Evolutionary conservation across 2,797 vertebrate genomes (phyloP).

Genomic region (Pogonophryne albipinna): DNA sequence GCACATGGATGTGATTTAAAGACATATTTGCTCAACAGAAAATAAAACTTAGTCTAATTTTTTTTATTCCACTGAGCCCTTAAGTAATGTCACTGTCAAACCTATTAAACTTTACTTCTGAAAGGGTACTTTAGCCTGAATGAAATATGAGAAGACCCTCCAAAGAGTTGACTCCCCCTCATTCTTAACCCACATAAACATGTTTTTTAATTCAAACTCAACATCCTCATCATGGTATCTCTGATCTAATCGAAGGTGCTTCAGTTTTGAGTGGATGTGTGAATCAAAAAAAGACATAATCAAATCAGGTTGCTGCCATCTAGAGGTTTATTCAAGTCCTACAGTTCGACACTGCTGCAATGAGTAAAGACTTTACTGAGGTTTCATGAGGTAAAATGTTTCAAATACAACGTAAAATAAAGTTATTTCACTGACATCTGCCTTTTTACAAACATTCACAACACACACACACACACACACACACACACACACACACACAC

Average conservation of each 20-base stretch:
- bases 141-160: neutral
- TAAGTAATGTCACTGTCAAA: neutral
- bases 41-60: neutral
- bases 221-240: neutral
- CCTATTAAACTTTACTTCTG: neutral
- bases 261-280: conserved; percentile 5
- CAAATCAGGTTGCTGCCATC: conserved; percentile 57
- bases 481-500: conserved; percentile 17
- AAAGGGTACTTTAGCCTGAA: neutral
- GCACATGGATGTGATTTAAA: neutral
- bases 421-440: conserved; percentile 20
- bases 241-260: neutral
- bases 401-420: conserved; percentile 49
- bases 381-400: conserved; percentile 60
- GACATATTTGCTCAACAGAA: neutral
- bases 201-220: neutral
- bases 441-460: conserved; percentile 15
- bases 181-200: neutral
- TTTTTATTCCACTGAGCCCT: neutral
- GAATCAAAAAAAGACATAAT: neutral
- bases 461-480: conserved; percentile 18
- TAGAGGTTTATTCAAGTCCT: conserved; percentile 65
- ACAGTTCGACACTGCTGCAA: conserved; percentile 33
- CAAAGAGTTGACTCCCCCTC: neutral
- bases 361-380: conserved; percentile 51